These are phyloP conservation scores for Rhingia rostrata DNA, from an alignment of 2,888 invertebrate species.

Conservation along the genomic window DNA sequence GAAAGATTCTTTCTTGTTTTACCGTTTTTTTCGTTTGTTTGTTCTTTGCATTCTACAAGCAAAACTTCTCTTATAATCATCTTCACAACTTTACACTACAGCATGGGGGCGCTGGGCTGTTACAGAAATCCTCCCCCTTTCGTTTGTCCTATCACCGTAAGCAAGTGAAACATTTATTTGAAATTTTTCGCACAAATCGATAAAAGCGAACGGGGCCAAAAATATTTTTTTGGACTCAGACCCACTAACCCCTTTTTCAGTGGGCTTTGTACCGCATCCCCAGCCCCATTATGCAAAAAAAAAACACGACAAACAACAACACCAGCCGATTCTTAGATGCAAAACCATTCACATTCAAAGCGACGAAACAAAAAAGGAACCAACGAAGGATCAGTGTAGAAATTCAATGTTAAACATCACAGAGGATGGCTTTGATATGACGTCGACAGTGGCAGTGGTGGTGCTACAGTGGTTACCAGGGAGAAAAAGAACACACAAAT, in stretches of 20 bases:
- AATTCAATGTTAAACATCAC: constrained; percentile 73
- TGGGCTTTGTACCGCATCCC: constrained; percentile 15
- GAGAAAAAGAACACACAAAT: constrained; percentile 45
- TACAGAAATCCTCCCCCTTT: neutral
- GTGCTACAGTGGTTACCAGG: constrained; percentile 35
- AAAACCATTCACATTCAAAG: constrained; percentile 41
- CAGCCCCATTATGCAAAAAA: neutral
- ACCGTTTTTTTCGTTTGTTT: constrained; percentile 17
- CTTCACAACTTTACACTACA: constrained; percentile 59
- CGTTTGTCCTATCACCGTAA: constrained; percentile 54
- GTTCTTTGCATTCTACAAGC: neutral
- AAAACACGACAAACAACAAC: constrained; percentile 24
- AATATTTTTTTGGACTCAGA: constrained; percentile 55
- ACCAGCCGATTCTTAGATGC: constrained; percentile 59
- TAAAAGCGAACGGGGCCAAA: constrained; percentile 46
- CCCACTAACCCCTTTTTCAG: constrained; percentile 57
- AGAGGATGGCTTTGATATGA: constrained; percentile 53
- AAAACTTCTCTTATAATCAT: constrained; percentile 72
- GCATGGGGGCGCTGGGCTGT: neutral
- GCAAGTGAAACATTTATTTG: constrained; percentile 63
- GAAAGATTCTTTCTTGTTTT: constrained; percentile 51
- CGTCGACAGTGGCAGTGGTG: constrained; percentile 33
- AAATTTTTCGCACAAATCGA: constrained; percentile 58
- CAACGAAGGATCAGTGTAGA: constrained; percentile 61
- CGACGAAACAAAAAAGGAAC: neutral